These are phyloP conservation scores for Periophthalmus modestus DNA, from an alignment of 2,113 vertebrate genomes.

Conservation along the genomic window DNA sequence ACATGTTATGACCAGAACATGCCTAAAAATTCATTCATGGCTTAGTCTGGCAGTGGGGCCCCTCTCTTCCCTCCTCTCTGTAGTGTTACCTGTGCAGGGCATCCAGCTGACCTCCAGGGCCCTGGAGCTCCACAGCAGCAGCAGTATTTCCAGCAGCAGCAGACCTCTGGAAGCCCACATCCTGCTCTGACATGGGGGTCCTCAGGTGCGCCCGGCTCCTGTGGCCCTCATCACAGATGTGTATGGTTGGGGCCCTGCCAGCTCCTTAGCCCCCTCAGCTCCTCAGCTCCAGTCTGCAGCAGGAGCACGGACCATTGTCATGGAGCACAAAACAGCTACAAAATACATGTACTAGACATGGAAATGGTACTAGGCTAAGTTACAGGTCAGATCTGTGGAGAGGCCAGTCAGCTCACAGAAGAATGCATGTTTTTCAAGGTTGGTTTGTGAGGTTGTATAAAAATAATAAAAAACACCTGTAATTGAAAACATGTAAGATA, in stretches of 20 bases:
- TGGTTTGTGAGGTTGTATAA: too few species aligned
- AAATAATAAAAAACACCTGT: too few species aligned
- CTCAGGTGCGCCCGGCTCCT: not conserved
- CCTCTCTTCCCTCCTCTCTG: too few species aligned
- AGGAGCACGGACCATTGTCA: not conserved
- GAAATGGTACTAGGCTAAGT: too few species aligned
- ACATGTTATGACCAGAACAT: too few species aligned
- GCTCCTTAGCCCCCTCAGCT: too few species aligned
- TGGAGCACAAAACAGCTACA: not conserved
- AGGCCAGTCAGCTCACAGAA: too few species aligned
- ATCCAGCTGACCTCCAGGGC: constrained; percentile 47
- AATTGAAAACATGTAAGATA: too few species aligned
- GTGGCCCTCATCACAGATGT: not conserved
- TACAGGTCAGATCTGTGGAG: too few species aligned
- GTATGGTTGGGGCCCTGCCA: not conserved
- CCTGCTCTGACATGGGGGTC: constrained; percentile 8
- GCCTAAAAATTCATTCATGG: too few species aligned
- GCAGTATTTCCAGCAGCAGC: constrained; percentile 41
- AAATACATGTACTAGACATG: not conserved
- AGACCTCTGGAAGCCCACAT: constrained; percentile 33
- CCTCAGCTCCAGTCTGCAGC: not conserved
- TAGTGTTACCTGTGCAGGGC: constrained; percentile 59
- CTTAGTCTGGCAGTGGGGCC: too few species aligned
- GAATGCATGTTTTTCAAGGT: too few species aligned
- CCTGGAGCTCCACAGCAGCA: constrained; percentile 22